phyloP scores from a whole-genome alignment of 1,140 invertebrate species.

The Drosophila bocqueti region DNA sequence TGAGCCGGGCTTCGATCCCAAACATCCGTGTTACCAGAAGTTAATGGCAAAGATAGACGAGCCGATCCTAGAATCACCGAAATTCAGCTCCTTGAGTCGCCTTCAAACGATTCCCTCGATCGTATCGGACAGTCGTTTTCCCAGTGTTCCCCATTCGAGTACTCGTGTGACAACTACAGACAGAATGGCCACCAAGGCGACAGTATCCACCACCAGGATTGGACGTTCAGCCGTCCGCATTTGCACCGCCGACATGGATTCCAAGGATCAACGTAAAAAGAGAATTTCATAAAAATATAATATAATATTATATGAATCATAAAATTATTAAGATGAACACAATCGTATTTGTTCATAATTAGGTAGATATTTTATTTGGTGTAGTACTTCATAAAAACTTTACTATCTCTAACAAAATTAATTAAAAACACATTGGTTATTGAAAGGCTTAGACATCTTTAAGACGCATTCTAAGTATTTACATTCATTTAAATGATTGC shows the following conservation, averaged over 20 bases:
- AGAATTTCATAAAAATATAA: not conserved
- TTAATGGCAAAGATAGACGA: conserved; percentile 23
- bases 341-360: too few relatives aligned
- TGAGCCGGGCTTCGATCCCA: conserved; percentile 44
- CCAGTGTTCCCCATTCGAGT: not conserved
- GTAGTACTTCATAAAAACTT: too few relatives aligned
- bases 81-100: not conserved
- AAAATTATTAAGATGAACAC: not conserved
- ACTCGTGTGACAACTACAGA: not conserved
- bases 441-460: too few relatives aligned
- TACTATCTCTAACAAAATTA: not conserved
- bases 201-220: not conserved
- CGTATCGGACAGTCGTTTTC: not conserved
- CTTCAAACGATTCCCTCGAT: conserved; percentile 5
- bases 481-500: not conserved
- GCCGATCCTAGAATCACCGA: not conserved
- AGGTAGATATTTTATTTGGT: too few relatives aligned
- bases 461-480: not conserved
- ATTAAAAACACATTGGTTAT: not conserved
- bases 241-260: not conserved
- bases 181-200: not conserved
- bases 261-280: too few relatives aligned
- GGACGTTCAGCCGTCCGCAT: not conserved
- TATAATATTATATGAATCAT: too few relatives aligned
- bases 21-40: conserved; percentile 61